Evolutionary conservation across 2,113 vertebrate species (phyloP), one percentile per base, ranked within the genome.

Genomic region (Regulus satrapa): DNA sequence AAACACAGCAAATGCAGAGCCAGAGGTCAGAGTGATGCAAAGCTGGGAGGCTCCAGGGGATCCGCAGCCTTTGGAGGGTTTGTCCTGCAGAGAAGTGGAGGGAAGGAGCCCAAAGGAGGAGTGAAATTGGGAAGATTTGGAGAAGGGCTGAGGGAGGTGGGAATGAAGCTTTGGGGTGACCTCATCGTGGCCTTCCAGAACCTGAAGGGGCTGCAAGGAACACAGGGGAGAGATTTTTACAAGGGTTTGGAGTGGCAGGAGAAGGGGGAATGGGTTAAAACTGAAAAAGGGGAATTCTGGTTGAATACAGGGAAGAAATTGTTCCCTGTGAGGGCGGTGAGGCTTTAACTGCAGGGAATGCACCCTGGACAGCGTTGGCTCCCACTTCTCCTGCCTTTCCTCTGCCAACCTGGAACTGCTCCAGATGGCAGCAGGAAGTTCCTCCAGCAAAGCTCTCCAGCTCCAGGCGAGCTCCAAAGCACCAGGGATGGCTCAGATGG

Each of bases 141-240:
- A 9, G 55, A 8, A 48, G 34, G 5, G 29, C 7, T 63, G 85
- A 24, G 12, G n/a, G 25, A 48, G 5, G 1, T 41, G 34, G 49
- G 31, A 4, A 9, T 21, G 32, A 18, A 38, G 38, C 1, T 56
- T 36, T 49, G 49, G 21, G 31, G 34, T 26, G 31, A 32, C 6
- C 34, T 71, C 14, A 1, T 0, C 23, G 34, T 49, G 75, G 10
- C 36, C 51, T 88, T 48, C 10, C 75, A 63, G 56, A 31, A 41
- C 66, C 31, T 49, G 58, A 28, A 49, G 14, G 56, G 9, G 25
- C 66, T 26, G 3, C 48, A 14, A 17, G 66, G 32, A n/a, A 18
- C 7, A 9, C 0, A n/a, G 2, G 11, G 13, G 31, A 28, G 5
- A 18, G n/a, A 5, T 26, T 21, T 71, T 41, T 18, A 4, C 2